These are phyloP conservation scores for Drosophila atroscutellata DNA, from an alignment of 2,888 invertebrate genomes.

Conservation along the genomic window DNA sequence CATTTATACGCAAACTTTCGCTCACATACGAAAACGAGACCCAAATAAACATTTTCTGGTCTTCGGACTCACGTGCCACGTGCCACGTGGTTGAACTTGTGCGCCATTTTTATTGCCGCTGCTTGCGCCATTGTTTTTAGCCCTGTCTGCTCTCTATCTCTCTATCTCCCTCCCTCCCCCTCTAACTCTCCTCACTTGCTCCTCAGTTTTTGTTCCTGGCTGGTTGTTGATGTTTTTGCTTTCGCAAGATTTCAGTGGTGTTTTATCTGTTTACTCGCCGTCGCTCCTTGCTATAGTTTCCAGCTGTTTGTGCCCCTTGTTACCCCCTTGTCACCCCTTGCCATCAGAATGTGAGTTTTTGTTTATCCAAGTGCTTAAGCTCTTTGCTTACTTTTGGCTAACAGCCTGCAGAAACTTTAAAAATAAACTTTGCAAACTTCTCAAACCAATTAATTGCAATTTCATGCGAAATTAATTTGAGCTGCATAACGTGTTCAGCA, in stretches of 20 bases:
- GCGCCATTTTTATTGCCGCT: conserved; percentile 78
- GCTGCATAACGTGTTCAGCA: conserved; percentile 74
- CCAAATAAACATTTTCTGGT: conserved; percentile 78
- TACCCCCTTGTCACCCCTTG: background rate
- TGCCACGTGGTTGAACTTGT: conserved; percentile 75
- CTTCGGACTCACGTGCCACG: conserved; percentile 77
- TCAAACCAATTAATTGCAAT: conserved; percentile 80
- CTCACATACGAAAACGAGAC: conserved; percentile 50
- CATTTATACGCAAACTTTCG: conserved; percentile 23
- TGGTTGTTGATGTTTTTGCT: conserved; percentile 77
- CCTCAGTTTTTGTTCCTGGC: conserved; percentile 29
- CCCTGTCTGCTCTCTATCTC: conserved; percentile 28
- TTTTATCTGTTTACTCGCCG: conserved; percentile 67
- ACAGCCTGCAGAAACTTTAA: conserved; percentile 65
- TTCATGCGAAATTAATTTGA: conserved; percentile 79
- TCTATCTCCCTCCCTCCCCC: conserved; percentile 2
- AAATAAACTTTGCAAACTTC: conserved; percentile 76
- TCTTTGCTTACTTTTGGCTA: conserved; percentile 52
- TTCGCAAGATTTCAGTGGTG: conserved; percentile 66
- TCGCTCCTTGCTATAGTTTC: conserved; percentile 19
- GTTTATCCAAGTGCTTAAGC: conserved; percentile 78
- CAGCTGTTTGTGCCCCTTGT: background rate
- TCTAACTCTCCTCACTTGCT: background rate
- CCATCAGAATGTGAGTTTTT: conserved; percentile 59
- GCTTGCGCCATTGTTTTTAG: conserved; percentile 70